Conservation (phyloP, 2,888 invertebrate genomes). For the Stramonita haemastoma region DNA sequence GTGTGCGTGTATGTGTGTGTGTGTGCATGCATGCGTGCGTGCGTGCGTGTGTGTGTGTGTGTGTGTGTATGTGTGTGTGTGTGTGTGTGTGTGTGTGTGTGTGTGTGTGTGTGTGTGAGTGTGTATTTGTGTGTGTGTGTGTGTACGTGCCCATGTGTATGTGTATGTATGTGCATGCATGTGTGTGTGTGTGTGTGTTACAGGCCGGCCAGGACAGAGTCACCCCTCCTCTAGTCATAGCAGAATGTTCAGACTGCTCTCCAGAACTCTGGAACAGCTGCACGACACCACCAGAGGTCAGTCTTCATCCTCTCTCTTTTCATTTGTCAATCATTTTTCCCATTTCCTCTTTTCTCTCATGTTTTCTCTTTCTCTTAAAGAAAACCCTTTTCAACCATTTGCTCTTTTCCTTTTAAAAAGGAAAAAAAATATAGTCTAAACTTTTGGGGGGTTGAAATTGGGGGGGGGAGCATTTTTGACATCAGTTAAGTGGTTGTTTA, state of each 20-base stretch:
- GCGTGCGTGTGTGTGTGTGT: no score
- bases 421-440: no score
- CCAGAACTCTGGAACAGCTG: slow-evolving; percentile 65
- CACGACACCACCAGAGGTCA: slow-evolving; percentile 73
- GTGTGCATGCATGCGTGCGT: no score
- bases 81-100: slow-evolving; percentile 6
- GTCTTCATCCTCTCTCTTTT: neutral
- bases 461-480: no score
- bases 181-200: slow-evolving; percentile 28
- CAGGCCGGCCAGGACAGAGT: slow-evolving; percentile 64
- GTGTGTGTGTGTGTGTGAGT: neutral
- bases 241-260: slow-evolving; percentile 69
- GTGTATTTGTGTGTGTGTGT: slow-evolving; percentile 1
- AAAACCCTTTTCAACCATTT: no score
- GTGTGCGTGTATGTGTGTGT: no score
- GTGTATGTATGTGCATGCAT: neutral
- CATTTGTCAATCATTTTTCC: neutral
- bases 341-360: neutral
- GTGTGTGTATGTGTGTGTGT: neutral
- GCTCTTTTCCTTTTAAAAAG: no score
- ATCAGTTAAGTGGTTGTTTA: no score
- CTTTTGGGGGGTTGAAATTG: no score
- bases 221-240: slow-evolving; percentile 68
- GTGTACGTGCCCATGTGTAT: neutral
- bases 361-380: neutral